Evolutionary conservation across 2,888 invertebrate species (phyloP).

Genomic region (Epinotia nisella): DNA sequence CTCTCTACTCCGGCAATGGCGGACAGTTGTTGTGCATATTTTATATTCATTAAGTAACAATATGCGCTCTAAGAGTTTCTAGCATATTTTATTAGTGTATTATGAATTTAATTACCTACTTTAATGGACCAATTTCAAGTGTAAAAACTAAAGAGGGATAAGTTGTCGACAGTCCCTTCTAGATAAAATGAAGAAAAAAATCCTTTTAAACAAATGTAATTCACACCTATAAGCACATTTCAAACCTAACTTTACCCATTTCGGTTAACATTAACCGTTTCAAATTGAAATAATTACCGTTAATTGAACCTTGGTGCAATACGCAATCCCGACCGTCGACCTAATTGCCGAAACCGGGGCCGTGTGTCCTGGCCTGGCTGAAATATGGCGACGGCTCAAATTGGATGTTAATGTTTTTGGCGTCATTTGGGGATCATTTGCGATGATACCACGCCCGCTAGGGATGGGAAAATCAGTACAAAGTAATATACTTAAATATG

Average conservation of each 20-base stretch:
- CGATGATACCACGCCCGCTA: conserved; percentile 3
- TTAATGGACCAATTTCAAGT: no score
- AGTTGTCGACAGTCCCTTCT: background rate
- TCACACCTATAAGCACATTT: background rate
- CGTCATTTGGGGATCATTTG: conserved; percentile 27
- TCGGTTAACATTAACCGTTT: conserved; percentile 1
- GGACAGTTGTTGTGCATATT: no score
- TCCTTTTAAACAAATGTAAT: background rate
- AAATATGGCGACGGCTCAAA: conserved; percentile 30
- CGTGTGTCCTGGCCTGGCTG: conserved; percentile 7
- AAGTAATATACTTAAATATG: background rate
- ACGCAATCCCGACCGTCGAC: background rate
- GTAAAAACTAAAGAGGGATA: no score
- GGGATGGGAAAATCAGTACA: background rate
- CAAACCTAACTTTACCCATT: background rate
- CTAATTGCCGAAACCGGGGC: conserved; percentile 29
- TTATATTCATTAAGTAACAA: no score
- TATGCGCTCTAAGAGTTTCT: no score
- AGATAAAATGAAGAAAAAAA: background rate
- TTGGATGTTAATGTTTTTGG: conserved; percentile 32
- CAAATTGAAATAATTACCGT: conserved; percentile 12
- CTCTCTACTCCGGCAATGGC: no score
- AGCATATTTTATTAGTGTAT: no score
- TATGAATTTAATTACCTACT: no score
- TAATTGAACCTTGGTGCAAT: conserved; percentile 1